Conservation (phyloP, 2,797 vertebrate genomes). For the Kryptolebias ocellatus region DNA sequence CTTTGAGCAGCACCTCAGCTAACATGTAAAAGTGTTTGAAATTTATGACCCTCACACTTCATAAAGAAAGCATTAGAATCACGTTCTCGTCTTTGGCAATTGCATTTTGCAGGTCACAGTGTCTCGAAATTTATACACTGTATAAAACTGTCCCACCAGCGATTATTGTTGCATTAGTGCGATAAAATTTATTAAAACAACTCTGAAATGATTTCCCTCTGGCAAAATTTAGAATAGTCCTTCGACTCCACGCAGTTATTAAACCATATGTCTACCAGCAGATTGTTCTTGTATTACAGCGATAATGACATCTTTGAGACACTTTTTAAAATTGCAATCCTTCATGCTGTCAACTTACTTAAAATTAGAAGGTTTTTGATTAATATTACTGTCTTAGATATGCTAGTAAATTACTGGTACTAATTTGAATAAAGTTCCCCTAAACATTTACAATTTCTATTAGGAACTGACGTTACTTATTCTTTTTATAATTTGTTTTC, state of each 20-base stretch:
- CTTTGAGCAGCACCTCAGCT: background rate
- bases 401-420: background rate
- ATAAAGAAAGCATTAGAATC: background rate
- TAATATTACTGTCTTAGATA: no score
- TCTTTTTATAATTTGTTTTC: background rate
- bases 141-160: background rate
- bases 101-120: background rate
- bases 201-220: background rate
- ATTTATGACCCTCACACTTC: background rate
- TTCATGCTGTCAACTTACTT: background rate
- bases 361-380: no score
- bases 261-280: background rate
- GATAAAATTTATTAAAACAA: slow-evolving; percentile 5
- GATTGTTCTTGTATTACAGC: background rate
- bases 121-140: background rate
- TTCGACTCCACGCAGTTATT: background rate
- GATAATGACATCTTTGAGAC: background rate
- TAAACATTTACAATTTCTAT: background rate
- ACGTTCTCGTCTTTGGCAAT: background rate
- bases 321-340: background rate
- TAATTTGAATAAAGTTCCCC: background rate
- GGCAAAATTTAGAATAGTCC: background rate
- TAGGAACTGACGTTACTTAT: background rate
- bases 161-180: background rate
- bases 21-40: background rate